Evolutionary conservation across 2,888 invertebrate genomes (phyloP).

Genomic region (Tortricodes alternella): DNA sequence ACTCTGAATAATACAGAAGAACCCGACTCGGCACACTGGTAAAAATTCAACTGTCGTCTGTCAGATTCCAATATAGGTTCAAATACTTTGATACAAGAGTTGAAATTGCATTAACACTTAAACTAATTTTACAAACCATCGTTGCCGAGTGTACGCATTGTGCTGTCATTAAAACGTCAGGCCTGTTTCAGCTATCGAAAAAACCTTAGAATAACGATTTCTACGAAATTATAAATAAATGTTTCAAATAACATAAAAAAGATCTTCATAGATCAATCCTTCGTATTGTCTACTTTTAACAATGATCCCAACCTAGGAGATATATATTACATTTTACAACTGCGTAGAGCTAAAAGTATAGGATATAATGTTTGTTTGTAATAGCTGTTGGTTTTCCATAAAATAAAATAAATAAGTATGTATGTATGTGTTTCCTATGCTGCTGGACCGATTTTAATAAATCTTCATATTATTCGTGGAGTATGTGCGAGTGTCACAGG

Average conservation of each 20-base stretch:
- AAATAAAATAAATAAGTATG: no score
- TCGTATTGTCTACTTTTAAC: no score
- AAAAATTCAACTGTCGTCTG: background rate
- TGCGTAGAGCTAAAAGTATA: no score
- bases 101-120: background rate
- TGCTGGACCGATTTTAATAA: no score
- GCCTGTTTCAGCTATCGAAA: slow-evolving; percentile 3
- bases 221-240: background rate
- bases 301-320: no score
- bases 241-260: background rate
- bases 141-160: background rate
- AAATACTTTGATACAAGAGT: background rate
- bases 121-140: background rate
- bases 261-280: no score
- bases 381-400: no score
- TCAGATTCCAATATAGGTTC: background rate
- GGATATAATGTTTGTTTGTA: no score
- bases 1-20: background rate
- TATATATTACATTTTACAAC: no score
- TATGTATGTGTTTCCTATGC: no score
- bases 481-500: no score
- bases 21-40: background rate
- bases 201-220: background rate
- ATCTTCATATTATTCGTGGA: no score
- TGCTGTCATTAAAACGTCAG: slow-evolving; percentile 2